These are phyloP conservation scores for Mamestra configurata DNA, from an alignment of 1,140 invertebrate species.

Conservation along the genomic window DNA sequence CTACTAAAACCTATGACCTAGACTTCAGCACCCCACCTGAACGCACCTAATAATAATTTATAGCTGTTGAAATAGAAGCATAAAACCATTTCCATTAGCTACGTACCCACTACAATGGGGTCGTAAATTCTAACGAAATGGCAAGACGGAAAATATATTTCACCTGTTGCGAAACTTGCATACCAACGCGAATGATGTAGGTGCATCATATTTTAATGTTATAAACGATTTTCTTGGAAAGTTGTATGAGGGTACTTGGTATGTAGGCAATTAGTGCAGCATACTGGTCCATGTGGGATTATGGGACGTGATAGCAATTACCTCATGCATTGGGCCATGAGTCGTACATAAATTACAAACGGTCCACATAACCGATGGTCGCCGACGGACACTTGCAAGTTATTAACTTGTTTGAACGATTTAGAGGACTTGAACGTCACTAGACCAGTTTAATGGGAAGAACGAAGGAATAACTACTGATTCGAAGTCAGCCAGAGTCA, in stretches of 20 bases:
- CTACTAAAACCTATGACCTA: constrained; percentile 53
- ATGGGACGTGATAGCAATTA: constrained; percentile 63
- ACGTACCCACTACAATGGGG: constrained; percentile 39
- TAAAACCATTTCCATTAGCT: constrained; percentile 52
- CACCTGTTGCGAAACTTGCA: constrained; percentile 56
- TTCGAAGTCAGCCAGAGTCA: not conserved
- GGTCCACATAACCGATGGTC: constrained; percentile 41
- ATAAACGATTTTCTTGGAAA: not conserved
- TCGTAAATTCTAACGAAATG: constrained; percentile 54
- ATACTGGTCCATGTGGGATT: constrained; percentile 49
- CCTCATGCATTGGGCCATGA: constrained; percentile 64
- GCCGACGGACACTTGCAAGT: constrained; percentile 37
- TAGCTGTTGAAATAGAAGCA: constrained; percentile 51
- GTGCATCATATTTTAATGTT: constrained; percentile 23
- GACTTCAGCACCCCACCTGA: constrained; percentile 49
- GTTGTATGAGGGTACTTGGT: not conserved
- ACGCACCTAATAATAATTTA: constrained; percentile 55
- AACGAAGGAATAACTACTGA: not conserved
- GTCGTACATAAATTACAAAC: constrained; percentile 65
- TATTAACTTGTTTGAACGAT: constrained; percentile 29
- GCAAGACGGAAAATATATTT: constrained; percentile 49
- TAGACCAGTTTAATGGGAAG: constrained; percentile 17
- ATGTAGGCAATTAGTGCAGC: constrained; percentile 29
- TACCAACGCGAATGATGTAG: constrained; percentile 17
- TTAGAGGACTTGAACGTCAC: not conserved